Evolutionary conservation across 2,113 vertebrate genomes (phyloP), one percentile per base, ranked within the genome.

Genomic region (Fregetta grallaria): DNA sequence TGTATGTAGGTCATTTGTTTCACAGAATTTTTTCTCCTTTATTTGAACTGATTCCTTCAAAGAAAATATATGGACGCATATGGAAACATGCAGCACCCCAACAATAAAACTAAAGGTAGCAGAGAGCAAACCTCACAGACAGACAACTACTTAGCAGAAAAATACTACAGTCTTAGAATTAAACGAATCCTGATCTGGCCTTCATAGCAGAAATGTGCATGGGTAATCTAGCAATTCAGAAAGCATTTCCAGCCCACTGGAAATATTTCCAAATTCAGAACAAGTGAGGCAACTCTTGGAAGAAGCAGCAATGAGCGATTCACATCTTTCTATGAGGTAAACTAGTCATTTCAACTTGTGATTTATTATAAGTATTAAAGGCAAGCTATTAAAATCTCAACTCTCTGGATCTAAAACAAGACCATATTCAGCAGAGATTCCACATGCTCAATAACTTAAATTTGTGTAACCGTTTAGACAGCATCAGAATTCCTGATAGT

Each of bases 241-340:
- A 92, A 94, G 86, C 40, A 53, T 49, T 96, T 93, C 92, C 92
- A 97, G 91, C 84, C 18, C 86, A 81, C 27, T 91, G 62, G 25
- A 96, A 94, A 53, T 38, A 90, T 26, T 95, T 94, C 86, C 91
- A 97, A 96, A 96, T 96, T 78, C 94, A 96, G 76, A 96, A 72
- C n/a, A 89, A 97, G 80, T 97, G 96, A 97, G 92, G 76, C 95
- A 97, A 94, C 89, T 87, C 73, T 95, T 96, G 94, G 95, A 97
- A 94, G 86, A 93, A 84, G 68, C n/a, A 72, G 88, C 86, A 78
- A 75, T 47, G 56, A 96, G 86, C 27, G 8, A 92, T 85, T 89
- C 86, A 78, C 68, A 61, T 95, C 86, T 85, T 95, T 96, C 92
- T 97, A 89, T 94, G 92, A 97, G 80, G 88, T 81, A 96, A 95